Evolutionary conservation across 1,140 invertebrate species (phyloP).

Genomic region (Macrosteles quadrilineatus): DNA sequence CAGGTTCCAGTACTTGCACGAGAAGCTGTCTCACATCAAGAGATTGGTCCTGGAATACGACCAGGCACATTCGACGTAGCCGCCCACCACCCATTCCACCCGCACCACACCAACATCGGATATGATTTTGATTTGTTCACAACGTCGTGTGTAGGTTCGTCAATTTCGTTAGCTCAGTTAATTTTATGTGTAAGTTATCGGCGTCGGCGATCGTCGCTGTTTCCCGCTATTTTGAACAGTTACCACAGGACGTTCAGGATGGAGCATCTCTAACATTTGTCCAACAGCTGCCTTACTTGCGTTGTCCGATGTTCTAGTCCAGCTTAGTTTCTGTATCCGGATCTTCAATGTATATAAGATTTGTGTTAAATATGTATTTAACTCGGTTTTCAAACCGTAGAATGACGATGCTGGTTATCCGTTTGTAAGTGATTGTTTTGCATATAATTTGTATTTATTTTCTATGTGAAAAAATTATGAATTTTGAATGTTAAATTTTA

Average conservation of each 20-base stretch:
- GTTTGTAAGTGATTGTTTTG: too few species aligned
- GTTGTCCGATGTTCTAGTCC: conserved; percentile 20
- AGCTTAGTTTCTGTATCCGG: not conserved
- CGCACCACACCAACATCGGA: not conserved
- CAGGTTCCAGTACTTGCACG: conserved; percentile 83
- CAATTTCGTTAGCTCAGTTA: conserved; percentile 3
- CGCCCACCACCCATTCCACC: not conserved
- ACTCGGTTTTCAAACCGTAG: too few species aligned
- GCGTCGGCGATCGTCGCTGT: not conserved
- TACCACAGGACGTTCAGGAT: conserved; percentile 15
- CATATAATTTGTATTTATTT: too few species aligned
- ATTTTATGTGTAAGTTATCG: not conserved
- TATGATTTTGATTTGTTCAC: not conserved
- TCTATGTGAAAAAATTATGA: too few species aligned
- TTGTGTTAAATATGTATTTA: too few species aligned
- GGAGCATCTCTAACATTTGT: not conserved
- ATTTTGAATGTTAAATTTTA: too few species aligned
- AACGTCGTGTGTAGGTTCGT: not conserved
- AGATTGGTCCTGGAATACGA: conserved; percentile 82
- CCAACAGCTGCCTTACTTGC: conserved; percentile 15
- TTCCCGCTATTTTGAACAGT: conserved; percentile 18
- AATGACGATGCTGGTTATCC: too few species aligned
- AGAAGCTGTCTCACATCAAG: conserved; percentile 89
- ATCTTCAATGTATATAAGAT: not conserved
- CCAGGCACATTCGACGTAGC: conserved; percentile 36